Conservation (phyloP, 1,140 invertebrate species). For the Zophobas atratus region DNA sequence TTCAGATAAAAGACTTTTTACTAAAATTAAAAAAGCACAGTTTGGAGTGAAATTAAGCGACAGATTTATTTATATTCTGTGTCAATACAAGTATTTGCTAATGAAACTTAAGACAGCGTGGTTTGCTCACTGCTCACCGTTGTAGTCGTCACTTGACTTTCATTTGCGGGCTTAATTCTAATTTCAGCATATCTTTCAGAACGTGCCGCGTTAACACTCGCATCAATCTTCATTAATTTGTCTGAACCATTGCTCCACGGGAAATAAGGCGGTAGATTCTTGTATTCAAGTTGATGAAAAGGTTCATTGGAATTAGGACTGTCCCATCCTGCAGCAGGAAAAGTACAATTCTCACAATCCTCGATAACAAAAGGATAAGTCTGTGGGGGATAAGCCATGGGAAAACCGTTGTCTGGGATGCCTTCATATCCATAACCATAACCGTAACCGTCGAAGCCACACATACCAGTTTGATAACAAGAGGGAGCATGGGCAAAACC, state of each 20-base stretch:
- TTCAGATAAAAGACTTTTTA: too few species aligned
- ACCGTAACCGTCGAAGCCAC: constrained; percentile 4
- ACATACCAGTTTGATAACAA: constrained; percentile 50
- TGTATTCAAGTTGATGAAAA: not conserved
- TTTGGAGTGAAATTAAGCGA: too few species aligned
- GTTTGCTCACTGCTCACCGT: not conserved
- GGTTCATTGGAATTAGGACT: not conserved
- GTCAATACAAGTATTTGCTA: not conserved
- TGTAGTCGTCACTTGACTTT: not conserved
- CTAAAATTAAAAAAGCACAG: too few species aligned
- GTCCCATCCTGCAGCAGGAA: not conserved
- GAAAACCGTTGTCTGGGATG: not conserved
- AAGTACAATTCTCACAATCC: constrained; percentile 18
- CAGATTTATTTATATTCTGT: too few species aligned
- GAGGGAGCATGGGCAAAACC: constrained; percentile 51
- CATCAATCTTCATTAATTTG: constrained; percentile 17
- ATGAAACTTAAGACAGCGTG: not conserved
- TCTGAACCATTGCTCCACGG: not conserved
- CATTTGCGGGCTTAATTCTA: constrained; percentile 1
- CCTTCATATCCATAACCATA: not conserved
- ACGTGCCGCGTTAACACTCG: not conserved
- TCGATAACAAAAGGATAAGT: constrained; percentile 18
- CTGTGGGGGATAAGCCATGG: constrained; percentile 15
- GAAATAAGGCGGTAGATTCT: not conserved
- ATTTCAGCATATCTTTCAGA: constrained; percentile 21